Evolutionary conservation across 2,888 invertebrate genomes (phyloP).

Genomic region (Brachynemurus nebulosus): DNA sequence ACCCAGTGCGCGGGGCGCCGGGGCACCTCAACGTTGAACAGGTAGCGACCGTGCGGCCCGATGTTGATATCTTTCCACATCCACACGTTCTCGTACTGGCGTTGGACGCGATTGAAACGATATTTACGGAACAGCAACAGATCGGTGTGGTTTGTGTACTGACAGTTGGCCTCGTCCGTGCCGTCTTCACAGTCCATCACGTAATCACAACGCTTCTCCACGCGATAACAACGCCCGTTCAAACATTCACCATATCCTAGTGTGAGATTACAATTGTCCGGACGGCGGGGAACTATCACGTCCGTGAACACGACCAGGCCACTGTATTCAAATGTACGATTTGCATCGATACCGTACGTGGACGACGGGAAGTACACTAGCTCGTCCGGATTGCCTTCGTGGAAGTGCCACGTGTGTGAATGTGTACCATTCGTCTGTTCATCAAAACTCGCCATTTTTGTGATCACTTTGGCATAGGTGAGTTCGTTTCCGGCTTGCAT

Average conservation of each 20-base stretch:
- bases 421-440: constrained; percentile 75
- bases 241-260: constrained; percentile 68
- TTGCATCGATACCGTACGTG: constrained; percentile 85
- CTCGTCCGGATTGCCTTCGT: constrained; percentile 72
- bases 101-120: constrained; percentile 74
- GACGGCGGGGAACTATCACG: constrained; percentile 56
- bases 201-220: constrained; percentile 66
- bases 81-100: constrained; percentile 92
- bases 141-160: constrained; percentile 49
- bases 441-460: constrained; percentile 79
- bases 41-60: constrained; percentile 77
- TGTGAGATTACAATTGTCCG: constrained; percentile 54
- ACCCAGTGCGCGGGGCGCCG: constrained; percentile 82
- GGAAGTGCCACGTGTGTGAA: constrained; percentile 70
- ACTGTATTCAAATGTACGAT: constrained; percentile 82
- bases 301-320: constrained; percentile 87
- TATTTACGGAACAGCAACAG: constrained; percentile 62
- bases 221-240: constrained; percentile 63
- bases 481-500: constrained; percentile 90
- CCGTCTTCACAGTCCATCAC: constrained; percentile 67
- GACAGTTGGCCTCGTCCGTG: constrained; percentile 72
- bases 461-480: constrained; percentile 62
- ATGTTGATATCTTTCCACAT: constrained; percentile 90
- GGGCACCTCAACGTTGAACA: constrained; percentile 78
- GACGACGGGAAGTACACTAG: constrained; percentile 78